These are phyloP conservation scores for Oncorhynchus mykiss DNA, from an alignment of 2,113 vertebrate species.

Conservation along the genomic window DNA sequence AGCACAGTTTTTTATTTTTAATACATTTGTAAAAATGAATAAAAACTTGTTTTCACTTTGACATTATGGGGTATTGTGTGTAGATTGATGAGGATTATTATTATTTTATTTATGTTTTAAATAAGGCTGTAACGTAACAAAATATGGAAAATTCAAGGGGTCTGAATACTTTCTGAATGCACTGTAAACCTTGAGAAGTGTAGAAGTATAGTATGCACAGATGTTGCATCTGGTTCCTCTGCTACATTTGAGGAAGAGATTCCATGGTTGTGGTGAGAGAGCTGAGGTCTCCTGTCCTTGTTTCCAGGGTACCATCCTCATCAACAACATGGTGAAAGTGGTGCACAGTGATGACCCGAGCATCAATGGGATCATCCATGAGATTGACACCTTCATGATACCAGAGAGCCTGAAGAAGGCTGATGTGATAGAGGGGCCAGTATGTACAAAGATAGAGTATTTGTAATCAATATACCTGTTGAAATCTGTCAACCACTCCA, in stretches of 20 bases:
- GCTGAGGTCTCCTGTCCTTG: conserved; percentile 25
- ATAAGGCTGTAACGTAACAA: too few relatives aligned
- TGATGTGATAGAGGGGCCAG: conserved; percentile 46
- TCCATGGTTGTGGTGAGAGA: not conserved
- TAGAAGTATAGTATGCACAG: too few relatives aligned
- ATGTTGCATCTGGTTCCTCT: not conserved
- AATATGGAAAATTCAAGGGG: too few relatives aligned
- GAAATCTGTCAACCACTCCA: too few relatives aligned
- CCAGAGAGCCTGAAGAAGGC: conserved; percentile 63
- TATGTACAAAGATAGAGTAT: conserved; percentile 10
- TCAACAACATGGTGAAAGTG: conserved; percentile 82
- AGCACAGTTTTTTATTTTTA: too few relatives aligned
- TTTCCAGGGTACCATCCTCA: conserved; percentile 72
- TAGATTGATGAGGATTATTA: too few relatives aligned
- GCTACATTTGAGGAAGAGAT: not conserved
- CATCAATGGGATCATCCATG: conserved; percentile 85
- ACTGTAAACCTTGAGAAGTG: too few relatives aligned
- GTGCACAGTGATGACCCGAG: conserved; percentile 72
- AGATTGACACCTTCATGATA: conserved; percentile 79
- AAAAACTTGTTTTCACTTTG: too few relatives aligned
- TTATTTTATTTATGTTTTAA: too few relatives aligned
- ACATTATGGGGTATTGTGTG: too few relatives aligned
- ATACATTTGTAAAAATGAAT: too few relatives aligned
- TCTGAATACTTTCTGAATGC: too few relatives aligned
- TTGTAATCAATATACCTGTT: not conserved